Evolutionary conservation across 92 coral and sea anemone species (phyloP).

Genomic region (Zoanthus sociatus): DNA sequence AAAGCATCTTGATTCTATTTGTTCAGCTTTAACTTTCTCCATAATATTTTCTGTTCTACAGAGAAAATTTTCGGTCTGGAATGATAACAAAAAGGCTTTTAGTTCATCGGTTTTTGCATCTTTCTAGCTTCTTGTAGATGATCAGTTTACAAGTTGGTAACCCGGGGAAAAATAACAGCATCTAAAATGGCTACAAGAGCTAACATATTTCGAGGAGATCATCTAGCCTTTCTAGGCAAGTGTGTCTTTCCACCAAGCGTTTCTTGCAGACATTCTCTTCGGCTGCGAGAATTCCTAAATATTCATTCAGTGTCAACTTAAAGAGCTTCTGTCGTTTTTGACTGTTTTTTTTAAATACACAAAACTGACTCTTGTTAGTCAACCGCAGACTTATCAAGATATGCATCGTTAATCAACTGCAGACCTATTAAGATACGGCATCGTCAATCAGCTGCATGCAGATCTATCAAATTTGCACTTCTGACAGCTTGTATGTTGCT

Average conservation of each 20-base stretch:
- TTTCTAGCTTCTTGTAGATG: conserved; percentile 61
- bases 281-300: conserved; percentile 59
- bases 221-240: conserved; percentile 25
- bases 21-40: conserved; percentile 67
- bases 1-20: conserved; percentile 62
- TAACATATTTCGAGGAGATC: conserved; percentile 61
- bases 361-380: too few relatives aligned
- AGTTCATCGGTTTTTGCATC: conserved; percentile 60
- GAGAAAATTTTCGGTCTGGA: conserved; percentile 56
- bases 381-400: too few relatives aligned
- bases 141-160: conserved; percentile 41
- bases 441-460: too few relatives aligned
- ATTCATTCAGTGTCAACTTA: conserved; percentile 63
- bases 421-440: too few relatives aligned
- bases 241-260: conserved; percentile 70
- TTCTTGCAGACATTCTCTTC: conserved; percentile 53
- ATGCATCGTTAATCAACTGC: too few relatives aligned
- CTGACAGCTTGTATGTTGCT: conserved; percentile 60
- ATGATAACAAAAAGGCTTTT: conserved; percentile 55
- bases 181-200: conserved; percentile 56
- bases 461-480: conserved; percentile 22
- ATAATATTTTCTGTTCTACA: conserved; percentile 55
- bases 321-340: conserved; percentile 56
- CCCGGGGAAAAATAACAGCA: conserved; percentile 60
- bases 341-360: conserved; percentile 35